Conservation (phyloP, 2,888 invertebrate species). For the Eulithis prunata region DNA sequence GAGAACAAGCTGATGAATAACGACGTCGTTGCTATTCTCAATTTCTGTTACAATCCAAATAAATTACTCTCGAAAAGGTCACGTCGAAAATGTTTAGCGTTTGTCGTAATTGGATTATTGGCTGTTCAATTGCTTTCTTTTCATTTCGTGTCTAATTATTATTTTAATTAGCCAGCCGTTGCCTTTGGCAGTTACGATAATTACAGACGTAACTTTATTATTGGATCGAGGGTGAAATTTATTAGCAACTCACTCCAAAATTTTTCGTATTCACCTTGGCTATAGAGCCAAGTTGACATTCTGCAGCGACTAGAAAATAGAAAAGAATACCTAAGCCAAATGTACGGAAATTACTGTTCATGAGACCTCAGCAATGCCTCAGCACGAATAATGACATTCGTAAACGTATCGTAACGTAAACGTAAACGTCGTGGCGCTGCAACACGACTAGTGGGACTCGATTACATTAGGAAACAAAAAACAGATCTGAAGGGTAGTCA, state of each 20-base stretch:
- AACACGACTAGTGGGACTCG: too few species aligned
- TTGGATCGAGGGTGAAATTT: conserved; percentile 7
- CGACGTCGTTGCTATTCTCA: conserved; percentile 5
- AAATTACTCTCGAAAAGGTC: conserved; percentile 38
- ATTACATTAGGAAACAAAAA: too few species aligned
- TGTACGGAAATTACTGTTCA: too few species aligned
- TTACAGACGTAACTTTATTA: conserved; percentile 7
- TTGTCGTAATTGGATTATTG: conserved; percentile 40
- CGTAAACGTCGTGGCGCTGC: too few species aligned
- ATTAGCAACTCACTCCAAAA: conserved; percentile 8
- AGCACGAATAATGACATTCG: too few species aligned
- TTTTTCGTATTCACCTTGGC: background rate
- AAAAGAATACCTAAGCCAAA: too few species aligned
- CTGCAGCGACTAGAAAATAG: too few species aligned
- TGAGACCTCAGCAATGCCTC: too few species aligned
- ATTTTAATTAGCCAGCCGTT: conserved; percentile 35
- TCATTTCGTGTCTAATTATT: conserved; percentile 34
- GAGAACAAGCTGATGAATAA: conserved; percentile 5
- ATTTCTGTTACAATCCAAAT: conserved; percentile 28
- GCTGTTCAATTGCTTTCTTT: conserved; percentile 38
- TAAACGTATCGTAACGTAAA: too few species aligned
- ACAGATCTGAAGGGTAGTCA: too few species aligned
- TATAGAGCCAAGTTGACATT: too few species aligned
- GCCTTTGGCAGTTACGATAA: conserved; percentile 15
- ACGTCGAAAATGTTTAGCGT: conserved; percentile 30